These are phyloP conservation scores for Poeciliopsis prolifica DNA, from an alignment of 2,113 vertebrate species.

Conservation along the genomic window DNA sequence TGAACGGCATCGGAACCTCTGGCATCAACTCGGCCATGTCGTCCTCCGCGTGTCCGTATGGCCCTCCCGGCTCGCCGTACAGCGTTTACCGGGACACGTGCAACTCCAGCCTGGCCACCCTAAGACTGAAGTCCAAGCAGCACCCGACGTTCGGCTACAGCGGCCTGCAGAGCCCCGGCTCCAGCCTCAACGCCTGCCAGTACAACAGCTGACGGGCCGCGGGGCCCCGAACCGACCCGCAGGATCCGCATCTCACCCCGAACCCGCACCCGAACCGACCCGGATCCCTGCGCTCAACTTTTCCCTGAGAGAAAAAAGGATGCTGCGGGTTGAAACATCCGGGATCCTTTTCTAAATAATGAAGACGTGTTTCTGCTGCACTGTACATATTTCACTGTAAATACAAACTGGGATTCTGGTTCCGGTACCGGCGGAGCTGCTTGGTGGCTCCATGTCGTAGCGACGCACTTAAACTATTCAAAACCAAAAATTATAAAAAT, in stretches of 20 bases:
- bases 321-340: constrained; percentile 88
- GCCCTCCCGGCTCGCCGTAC: constrained; percentile 93
- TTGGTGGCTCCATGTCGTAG: neutral
- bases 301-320: constrained; percentile 76
- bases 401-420: constrained; percentile 60
- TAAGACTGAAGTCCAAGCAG: constrained; percentile 98
- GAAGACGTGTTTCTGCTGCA: constrained; percentile 77
- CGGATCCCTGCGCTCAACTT: constrained; percentile 90
- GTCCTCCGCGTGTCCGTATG: constrained; percentile 92
- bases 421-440: constrained; percentile 31
- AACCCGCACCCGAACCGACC: constrained; percentile 72
- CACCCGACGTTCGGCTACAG: constrained; percentile 97
- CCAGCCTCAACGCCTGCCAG: constrained; percentile 95
- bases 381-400: constrained; percentile 74
- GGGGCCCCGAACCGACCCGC: too few relatives aligned
- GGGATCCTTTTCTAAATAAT: constrained; percentile 65
- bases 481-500: neutral
- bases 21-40: constrained; percentile 96
- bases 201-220: constrained; percentile 95
- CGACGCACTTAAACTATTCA: neutral
- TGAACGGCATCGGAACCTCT: constrained; percentile 92
- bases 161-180: constrained; percentile 91
- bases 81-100: constrained; percentile 98
- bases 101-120: constrained; percentile 95
- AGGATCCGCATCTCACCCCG: too few relatives aligned